Conservation (phyloP, 2,888 invertebrate species). For the Pyralis farinalis region DNA sequence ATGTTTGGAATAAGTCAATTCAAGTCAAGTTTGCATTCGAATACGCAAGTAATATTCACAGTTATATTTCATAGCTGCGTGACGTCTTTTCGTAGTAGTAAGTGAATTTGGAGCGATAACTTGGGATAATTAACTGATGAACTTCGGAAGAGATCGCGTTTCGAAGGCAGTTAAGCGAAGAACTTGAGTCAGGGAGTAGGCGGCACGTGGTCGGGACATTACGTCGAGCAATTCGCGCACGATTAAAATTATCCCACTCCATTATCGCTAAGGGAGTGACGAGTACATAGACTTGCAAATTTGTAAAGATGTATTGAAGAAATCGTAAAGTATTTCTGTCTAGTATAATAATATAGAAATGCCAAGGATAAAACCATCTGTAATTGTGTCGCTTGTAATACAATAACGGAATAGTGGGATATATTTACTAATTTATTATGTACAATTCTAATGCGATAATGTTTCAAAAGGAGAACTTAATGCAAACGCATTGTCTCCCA, state of each 20-base stretch:
- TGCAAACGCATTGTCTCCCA: no score
- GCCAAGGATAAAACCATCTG: no score
- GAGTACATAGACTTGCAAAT: slow-evolving; percentile 34
- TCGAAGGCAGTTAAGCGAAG: slow-evolving; percentile 41
- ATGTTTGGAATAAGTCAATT: no score
- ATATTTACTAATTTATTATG: no score
- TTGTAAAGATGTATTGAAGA: slow-evolving; percentile 22
- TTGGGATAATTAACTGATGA: slow-evolving; percentile 41
- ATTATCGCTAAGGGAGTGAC: slow-evolving; percentile 69
- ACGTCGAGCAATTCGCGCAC: slow-evolving; percentile 68
- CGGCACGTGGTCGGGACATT: slow-evolving; percentile 68
- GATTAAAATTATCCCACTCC: slow-evolving; percentile 77
- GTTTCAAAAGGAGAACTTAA: no score
- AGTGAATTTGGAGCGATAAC: background rate
- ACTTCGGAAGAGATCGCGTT: slow-evolving; percentile 40
- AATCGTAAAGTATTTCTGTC: no score
- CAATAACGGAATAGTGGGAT: no score
- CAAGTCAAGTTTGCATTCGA: no score
- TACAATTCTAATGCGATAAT: no score
- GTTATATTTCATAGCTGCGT: background rate
- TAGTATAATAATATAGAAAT: no score
- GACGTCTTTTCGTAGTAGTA: background rate
- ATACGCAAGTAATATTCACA: background rate
- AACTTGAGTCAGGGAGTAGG: slow-evolving; percentile 30
- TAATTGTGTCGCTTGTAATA: no score